Evolutionary conservation across 2,888 invertebrate species (phyloP), one percentile per base, ranked within the genome.

Genomic region (Alloscopus bannaensis): DNA sequence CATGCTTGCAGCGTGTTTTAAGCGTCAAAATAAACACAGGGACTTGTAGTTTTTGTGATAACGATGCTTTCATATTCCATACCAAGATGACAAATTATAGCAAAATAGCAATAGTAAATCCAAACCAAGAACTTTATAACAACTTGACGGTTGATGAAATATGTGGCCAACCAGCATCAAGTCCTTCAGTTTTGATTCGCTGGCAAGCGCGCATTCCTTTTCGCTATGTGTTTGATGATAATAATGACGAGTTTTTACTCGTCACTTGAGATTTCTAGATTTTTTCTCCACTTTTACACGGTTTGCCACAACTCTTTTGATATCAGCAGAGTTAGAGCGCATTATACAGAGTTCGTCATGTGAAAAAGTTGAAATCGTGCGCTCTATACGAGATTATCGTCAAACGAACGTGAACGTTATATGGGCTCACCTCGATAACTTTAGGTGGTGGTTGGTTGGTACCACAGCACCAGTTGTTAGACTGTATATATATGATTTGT

Each of bases 271-370:
- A 50, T 11, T 24, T 28, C 28, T 29, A 59, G 29, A 70, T 28
- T 20, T 69, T 52, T 55, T 45, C 62, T 71, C 52, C 36, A 62
- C 62, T 62, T 60, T 70, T 59, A 59, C 31, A 31, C 29, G 31
- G 29, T 59, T 60, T 60, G 60, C 60, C 40, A 60, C 60, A 60
- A 40, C 36, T 60, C 29, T 28, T 59, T 40, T 60, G 31, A 3
- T 22, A 31, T n/a, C 59, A 31, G 36, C 18, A 40, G 24, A 57
- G 4, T 28, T 4, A 8, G 20, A 20, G 28, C 26, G 18, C 3
- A 47, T 55, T 52, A 13, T 36, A 26, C 55, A 55, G 16, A 24
- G 52, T n/a, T n/a, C n/a, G 40, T 36, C 60, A 36, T 60, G 60
- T 60, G 60, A 60, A 60, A 60, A 60, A 60, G 60, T 18, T 24